Conservation (phyloP, 2,888 invertebrate species). For the Trichopoda pennipes region DNA sequence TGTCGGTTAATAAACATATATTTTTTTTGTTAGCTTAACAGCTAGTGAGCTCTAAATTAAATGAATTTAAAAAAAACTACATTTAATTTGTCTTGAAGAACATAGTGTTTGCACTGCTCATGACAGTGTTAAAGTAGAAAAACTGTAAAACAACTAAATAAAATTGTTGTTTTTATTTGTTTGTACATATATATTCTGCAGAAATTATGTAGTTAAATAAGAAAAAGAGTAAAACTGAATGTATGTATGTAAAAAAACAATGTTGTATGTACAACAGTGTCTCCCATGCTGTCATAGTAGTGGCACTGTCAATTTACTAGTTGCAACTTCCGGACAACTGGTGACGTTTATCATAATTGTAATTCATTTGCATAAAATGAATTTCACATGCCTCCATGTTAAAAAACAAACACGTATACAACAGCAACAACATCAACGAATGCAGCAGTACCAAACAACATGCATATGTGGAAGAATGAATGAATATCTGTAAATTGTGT, state of each 20-base stretch:
- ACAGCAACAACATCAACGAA: conserved; percentile 3
- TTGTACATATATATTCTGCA: background rate
- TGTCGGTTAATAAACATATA: background rate
- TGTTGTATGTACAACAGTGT: conserved; percentile 57
- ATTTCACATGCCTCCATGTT: conserved; percentile 72
- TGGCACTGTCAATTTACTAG: conserved; percentile 72
- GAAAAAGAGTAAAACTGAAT: background rate
- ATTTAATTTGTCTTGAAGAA: conserved; percentile 62
- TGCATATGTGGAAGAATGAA: conserved; percentile 1
- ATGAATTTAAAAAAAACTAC: conserved; percentile 40
- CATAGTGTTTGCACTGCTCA: conserved; percentile 58
- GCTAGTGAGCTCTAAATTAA: conserved; percentile 20
- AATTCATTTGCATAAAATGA: conserved; percentile 76
- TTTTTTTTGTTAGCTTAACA: conserved; percentile 7
- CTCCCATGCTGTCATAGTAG: conserved; percentile 63
- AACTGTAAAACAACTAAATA: conserved; percentile 39
- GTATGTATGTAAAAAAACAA: no score
- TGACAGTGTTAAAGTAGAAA: conserved; percentile 64
- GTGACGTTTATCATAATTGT: conserved; percentile 79
- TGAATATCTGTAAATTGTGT: conserved; percentile 12
- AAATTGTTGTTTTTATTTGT: conserved; percentile 15
- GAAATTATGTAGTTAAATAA: background rate
- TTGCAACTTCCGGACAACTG: conserved; percentile 79
- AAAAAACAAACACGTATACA: conserved; percentile 53
- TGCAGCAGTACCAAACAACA: conserved; percentile 16